A percentile compares a stretch with the other conserved stretches of the same genome.
Conservation (phyloP, 92 coral and sea anemone species). For the Zoanthus sociatus region DNA sequence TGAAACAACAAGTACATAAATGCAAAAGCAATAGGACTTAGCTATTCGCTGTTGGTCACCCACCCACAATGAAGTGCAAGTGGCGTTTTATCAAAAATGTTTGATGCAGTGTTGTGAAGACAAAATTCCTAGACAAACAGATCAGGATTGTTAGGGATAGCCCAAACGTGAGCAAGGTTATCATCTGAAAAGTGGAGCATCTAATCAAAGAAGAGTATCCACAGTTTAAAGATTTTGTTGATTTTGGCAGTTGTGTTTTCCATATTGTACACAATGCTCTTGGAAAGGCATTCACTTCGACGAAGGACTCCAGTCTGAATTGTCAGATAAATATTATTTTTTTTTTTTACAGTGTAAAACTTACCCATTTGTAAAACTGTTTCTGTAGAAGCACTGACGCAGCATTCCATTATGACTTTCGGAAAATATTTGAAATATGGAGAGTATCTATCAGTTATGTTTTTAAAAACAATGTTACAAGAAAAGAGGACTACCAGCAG, state of each 20-base stretch:
- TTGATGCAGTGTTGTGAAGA: not conserved
- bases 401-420: not conserved
- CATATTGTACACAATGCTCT: conserved; percentile 63
- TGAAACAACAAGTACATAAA: no score
- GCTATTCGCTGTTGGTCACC: not conserved
- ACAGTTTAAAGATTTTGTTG: conserved; percentile 63
- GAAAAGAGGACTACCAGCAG: conserved; percentile 47
- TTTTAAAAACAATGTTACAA: conserved; percentile 66
- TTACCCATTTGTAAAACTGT: no score
- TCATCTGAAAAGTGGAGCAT: conserved; percentile 57
- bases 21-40: no score
- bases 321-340: no score
- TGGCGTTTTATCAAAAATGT: conserved; percentile 15
- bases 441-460: conserved; percentile 45
- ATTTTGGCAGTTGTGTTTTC: conserved; percentile 58
- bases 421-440: conserved; percentile 37
- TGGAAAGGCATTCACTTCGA: not conserved
- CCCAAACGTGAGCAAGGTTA: conserved; percentile 65
- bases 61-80: not conserved
- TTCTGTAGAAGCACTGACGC: no score
- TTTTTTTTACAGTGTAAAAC: no score
- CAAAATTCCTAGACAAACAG: conserved; percentile 20
- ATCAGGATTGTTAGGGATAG: conserved; percentile 48
- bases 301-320: no score
- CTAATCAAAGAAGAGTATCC: conserved; percentile 53